Evolutionary conservation across 2,797 vertebrate genomes (phyloP), one percentile per base, ranked within the genome.

Genomic region (Gadopsis marmoratus): DNA sequence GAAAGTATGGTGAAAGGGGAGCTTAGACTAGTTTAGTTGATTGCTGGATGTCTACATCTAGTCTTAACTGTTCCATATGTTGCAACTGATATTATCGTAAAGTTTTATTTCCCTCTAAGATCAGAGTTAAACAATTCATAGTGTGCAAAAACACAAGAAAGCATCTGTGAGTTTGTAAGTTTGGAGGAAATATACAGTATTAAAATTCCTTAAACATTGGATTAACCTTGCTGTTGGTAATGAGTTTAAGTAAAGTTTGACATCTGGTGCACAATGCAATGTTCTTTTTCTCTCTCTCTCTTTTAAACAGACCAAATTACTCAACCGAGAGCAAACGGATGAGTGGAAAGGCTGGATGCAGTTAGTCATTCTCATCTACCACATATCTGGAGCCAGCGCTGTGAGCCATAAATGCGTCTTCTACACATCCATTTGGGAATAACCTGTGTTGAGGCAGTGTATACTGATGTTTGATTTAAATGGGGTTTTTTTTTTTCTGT

Each of bases 311-410:
- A 95, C 96, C 66, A 99, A 98, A 93, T 92, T 99, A 55, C 94
- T 99, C 81, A 99, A 99, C 94, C 94, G 98, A 87, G 98, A 99
- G 78, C 98, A 99, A 89, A 99, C 98, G 0, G 98, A 99, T 79
- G 98, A 99, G 88, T 99, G 98, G 98, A 99, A 99, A 90, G 98
- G 98, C 71, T 99, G 98, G 98, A 99, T 99, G 98, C 98, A 99
- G 86, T 96, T 99, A 55, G 97, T 99, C 84, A 99, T 99, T 92
- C 96, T 99, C 78, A 98, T 99, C 91, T 99, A 99, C 91, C 98
- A 99, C 91, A 96, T 99, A 81, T 99, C 98, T 80, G 98, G 98
- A 92, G 98, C 98, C 82, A 99, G 98, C 62, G 97, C 97, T 81
- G 98, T 99, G 95, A 97, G 97, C 97, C 19, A 31, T 3, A 29